These are phyloP conservation scores for Listronotus oregonensis DNA, from an alignment of 1,140 invertebrate genomes.

Conservation along the genomic window DNA sequence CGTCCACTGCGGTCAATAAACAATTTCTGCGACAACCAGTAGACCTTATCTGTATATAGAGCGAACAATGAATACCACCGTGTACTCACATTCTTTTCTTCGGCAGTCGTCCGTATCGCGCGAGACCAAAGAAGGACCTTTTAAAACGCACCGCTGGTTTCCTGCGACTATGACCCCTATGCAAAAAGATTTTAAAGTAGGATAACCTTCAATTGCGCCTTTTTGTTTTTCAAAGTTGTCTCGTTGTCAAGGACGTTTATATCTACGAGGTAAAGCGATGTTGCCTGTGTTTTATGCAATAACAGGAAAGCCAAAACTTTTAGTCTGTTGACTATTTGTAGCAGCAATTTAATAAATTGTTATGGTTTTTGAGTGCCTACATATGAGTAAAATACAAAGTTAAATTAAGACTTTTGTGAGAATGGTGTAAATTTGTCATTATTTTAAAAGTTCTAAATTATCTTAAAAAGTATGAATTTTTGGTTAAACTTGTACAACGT, in stretches of 20 bases:
- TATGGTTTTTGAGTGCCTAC: too few relatives aligned
- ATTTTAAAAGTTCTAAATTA: too few relatives aligned
- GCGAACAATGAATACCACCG: conserved; percentile 28
- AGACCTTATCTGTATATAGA: conserved; percentile 23
- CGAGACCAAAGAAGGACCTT: conserved; percentile 32
- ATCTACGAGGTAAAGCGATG: conserved; percentile 7
- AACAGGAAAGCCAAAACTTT: too few relatives aligned
- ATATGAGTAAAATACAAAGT: too few relatives aligned
- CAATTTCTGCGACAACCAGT: conserved; percentile 24
- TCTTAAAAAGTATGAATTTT: too few relatives aligned
- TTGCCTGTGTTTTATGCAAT: conserved; percentile 4
- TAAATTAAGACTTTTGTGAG: too few relatives aligned
- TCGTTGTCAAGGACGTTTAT: conserved; percentile 30
- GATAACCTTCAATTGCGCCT: conserved; percentile 12
- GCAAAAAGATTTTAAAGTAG: neutral
- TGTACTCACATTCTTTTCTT: conserved; percentile 27
- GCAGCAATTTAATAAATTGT: too few relatives aligned
- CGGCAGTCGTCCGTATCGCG: conserved; percentile 25
- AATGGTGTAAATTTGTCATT: too few relatives aligned
- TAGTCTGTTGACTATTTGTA: too few relatives aligned
- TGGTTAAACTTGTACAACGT: too few relatives aligned
- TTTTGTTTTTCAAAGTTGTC: conserved; percentile 28
- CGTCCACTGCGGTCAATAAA: conserved; percentile 8
- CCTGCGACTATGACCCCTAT: conserved; percentile 18
- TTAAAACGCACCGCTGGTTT: conserved; percentile 21